Percentiles rank a stretch among this genome's conserved stretches.
Conservation (phyloP, 2,888 invertebrate genomes). For the Eristalis tenax region DNA sequence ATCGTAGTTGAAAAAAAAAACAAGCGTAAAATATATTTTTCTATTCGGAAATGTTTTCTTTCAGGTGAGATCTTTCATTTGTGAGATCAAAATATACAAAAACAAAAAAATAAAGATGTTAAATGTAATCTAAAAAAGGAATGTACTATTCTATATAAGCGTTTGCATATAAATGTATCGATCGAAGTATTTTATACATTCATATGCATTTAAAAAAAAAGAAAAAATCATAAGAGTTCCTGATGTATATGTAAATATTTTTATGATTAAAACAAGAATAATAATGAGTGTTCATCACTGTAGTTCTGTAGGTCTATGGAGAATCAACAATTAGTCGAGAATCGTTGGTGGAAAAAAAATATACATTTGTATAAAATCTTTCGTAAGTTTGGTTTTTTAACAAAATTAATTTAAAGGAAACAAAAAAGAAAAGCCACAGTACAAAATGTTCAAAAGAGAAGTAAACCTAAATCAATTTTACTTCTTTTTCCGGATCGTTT, state of each 20-base stretch:
- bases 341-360: not conserved
- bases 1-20: not conserved
- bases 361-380: not conserved
- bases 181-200: not conserved
- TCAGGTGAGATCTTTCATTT: not conserved
- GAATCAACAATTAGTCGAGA: not conserved
- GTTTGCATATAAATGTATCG: not conserved
- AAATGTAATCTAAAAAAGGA: not conserved
- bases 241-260: not conserved
- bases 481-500: too few species aligned
- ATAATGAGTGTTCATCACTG: not conserved
- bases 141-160: not conserved
- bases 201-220: not conserved
- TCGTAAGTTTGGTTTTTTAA: not conserved
- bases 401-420: not conserved
- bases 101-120: not conserved
- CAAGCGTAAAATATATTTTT: not conserved
- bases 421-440: not conserved
- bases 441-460: not conserved
- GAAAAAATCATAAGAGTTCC: slow-evolving; percentile 2
- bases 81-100: not conserved
- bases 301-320: not conserved
- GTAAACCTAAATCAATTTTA: not conserved
- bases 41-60: not conserved
- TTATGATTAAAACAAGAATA: not conserved